Evolutionary conservation across 2,113 vertebrate species (phyloP).

Genomic region (Rattus norvegicus): DNA sequence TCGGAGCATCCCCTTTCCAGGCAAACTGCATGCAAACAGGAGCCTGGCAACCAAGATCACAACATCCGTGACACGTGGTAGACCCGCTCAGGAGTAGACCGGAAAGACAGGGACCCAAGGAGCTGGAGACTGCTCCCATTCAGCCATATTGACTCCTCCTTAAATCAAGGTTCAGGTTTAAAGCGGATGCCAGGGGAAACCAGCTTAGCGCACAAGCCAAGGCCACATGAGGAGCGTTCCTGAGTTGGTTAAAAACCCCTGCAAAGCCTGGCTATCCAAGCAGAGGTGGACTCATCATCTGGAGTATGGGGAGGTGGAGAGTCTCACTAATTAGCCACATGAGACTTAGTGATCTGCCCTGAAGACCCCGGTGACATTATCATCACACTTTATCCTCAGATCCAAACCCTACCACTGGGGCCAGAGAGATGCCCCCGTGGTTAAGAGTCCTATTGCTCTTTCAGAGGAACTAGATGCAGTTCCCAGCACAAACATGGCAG

Average conservation of each 20-base stretch:
- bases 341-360: background rate
- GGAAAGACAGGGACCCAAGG: background rate
- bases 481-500: background rate
- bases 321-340: background rate
- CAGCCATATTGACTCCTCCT: background rate
- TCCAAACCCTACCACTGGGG: background rate
- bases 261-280: background rate
- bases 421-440: background rate
- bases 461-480: background rate
- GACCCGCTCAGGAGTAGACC: no score
- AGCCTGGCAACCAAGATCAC: no score
- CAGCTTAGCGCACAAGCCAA: background rate
- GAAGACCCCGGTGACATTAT: background rate
- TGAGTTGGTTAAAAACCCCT: background rate
- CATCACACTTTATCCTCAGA: background rate
- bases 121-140: background rate
- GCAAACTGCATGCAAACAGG: background rate
- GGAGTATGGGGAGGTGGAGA: background rate
- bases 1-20: background rate
- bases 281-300: background rate
- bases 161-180: background rate
- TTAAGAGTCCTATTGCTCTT: background rate
- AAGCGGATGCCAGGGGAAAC: background rate
- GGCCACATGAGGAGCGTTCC: background rate
- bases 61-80: background rate